Conservation (phyloP, 2,113 vertebrate genomes). For the Hemiscyllium ocellatum region DNA sequence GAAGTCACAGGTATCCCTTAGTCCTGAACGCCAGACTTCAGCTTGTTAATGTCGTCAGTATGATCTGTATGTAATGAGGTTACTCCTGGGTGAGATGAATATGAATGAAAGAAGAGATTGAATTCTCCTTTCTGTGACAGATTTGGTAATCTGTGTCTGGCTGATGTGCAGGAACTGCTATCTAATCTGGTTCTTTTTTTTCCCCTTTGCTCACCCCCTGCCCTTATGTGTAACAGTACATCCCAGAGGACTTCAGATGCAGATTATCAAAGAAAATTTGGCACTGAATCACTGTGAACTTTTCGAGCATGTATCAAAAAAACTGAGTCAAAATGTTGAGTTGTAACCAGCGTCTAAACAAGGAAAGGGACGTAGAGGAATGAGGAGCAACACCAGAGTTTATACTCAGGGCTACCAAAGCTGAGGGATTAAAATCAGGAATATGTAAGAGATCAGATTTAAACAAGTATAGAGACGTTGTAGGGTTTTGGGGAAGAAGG, state of each 20-base stretch:
- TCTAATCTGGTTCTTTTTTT: not conserved
- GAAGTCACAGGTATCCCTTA: not conserved
- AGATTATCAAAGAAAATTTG: not conserved
- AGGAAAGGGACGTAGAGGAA: not conserved
- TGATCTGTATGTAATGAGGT: not conserved
- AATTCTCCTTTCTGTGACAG: not conserved
- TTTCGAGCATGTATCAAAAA: not conserved
- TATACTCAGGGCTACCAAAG: not conserved
- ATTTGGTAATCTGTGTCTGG: not conserved
- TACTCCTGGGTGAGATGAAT: not conserved
- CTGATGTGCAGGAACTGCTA: not conserved
- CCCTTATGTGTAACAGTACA: not conserved
- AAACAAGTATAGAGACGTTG: not conserved
- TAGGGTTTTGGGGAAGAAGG: not conserved
- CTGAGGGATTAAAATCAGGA: not conserved
- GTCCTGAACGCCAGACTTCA: not conserved
- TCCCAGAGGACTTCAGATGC: not conserved
- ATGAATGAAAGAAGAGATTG: not conserved
- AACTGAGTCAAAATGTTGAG: not conserved
- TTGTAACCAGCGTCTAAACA: not conserved
- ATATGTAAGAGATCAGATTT: not conserved
- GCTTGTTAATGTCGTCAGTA: not conserved
- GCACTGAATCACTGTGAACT: not conserved
- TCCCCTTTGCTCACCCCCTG: not conserved
- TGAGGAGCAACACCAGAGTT: not conserved